Evolutionary conservation across 1,140 invertebrate species (phyloP), one percentile per base, ranked within the genome.

Genomic region (Tetramorium parvispinum): DNA sequence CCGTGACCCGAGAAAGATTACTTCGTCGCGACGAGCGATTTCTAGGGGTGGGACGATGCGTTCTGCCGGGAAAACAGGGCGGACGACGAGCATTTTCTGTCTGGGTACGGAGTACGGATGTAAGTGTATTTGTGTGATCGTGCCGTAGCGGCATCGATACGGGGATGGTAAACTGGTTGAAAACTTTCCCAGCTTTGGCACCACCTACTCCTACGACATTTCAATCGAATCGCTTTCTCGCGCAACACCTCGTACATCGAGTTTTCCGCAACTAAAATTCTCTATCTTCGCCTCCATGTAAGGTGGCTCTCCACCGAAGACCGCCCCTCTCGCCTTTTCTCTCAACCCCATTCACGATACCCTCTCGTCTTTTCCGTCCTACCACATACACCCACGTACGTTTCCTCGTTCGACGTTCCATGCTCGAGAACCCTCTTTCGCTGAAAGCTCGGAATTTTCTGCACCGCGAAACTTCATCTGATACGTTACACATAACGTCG

Each of bases 191-290:
- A 66, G 71, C 71, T 75, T 65, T 65, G 86, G 79, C 75, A 79
- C 73, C 87, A 79, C 51, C 87, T 55, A 85, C 61, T 79, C 57
- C 81, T 32, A 32, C 32, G 79, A 88, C 82, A 61, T 86, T 89
- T 89, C 87, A 85, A 85, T 85, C 81, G 68, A 88, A 89, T 53
- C 88, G 87, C 82, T 89, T 89, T 81, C 88, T 86, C 87, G 76
- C 73, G 68, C 86, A 81, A 85, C 88, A 88, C 68, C 46, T 51
- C 68, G 82, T 86, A 86, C 88, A 76, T 63, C 68, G 87, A 86
- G 70, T 88, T 88, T 88, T 86, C 87, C 49, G 65, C 68, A 82
- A 85, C 81, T 88, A 70, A 63, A 65, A 87, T 87, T 61, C 66
- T 21, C 86, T 75, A 71, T 87, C 65, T 51, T 89, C 85, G 85